A percentile compares a stretch with the other conserved stretches of the same genome.
Evolutionary conservation across 2,888 invertebrate species (phyloP).

Genomic region (Epiperipatus broadwayi): DNA sequence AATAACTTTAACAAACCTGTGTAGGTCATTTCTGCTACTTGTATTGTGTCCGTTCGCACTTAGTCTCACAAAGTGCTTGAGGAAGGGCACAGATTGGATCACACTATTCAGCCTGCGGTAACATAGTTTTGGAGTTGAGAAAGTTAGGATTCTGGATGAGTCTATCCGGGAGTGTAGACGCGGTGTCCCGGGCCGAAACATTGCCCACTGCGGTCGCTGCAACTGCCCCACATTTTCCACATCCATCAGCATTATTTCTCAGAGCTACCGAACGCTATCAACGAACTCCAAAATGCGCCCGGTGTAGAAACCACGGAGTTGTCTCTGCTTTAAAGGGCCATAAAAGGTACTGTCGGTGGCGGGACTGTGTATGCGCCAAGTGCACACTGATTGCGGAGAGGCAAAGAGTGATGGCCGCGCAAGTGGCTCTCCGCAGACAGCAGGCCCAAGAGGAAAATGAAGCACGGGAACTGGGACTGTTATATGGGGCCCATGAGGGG

Average conservation of each 20-base stretch:
- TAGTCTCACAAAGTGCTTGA: too few species aligned
- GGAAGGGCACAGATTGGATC: too few species aligned
- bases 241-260: too few species aligned
- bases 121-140: too few species aligned
- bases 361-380: conserved; percentile 92
- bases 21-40: too few species aligned
- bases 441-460: conserved; percentile 89
- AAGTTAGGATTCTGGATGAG: too few species aligned
- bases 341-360: conserved; percentile 79
- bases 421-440: conserved; percentile 40
- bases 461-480: conserved; percentile 74
- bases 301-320: conserved; percentile 92
- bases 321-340: conserved; percentile 68
- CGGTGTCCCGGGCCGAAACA: conserved; percentile 40
- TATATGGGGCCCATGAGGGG: conserved; percentile 47
- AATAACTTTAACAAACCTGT: too few species aligned
- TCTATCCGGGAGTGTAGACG: too few species aligned
- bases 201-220: neutral
- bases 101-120: too few species aligned
- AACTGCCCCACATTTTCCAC: too few species aligned
- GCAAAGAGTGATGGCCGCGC: conserved; percentile 94
- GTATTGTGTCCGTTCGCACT: too few species aligned
- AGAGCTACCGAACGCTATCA: conserved; percentile 64
- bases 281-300: conserved; percentile 87
- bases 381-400: conserved; percentile 93